A percentile compares a stretch with the other conserved stretches of the same genome.
phyloP scores from a whole-genome alignment of 2,797 vertebrate species.

The Coluber constrictor region DNA sequence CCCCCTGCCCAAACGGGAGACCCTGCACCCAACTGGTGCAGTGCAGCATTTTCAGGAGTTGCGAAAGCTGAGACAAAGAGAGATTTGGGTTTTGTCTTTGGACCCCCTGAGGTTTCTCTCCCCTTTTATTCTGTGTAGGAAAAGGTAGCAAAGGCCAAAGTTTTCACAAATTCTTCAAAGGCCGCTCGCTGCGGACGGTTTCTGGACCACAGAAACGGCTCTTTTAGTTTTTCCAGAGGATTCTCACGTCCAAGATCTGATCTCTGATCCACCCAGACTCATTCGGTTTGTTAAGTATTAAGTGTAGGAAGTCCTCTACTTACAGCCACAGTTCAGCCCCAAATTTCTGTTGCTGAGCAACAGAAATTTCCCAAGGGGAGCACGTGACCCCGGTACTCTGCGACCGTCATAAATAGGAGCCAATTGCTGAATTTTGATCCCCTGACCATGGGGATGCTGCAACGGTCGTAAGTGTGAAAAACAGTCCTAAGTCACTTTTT shows the following conservation, averaged over 20 bases:
- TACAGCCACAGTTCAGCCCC: too few species aligned
- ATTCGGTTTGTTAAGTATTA: background rate
- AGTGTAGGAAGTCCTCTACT: too few species aligned
- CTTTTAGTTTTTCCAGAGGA: background rate
- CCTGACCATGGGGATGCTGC: too few species aligned
- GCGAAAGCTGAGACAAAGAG: background rate
- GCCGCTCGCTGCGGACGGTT: background rate
- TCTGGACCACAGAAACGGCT: background rate
- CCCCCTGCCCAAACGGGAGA: too few species aligned
- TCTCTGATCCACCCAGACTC: background rate
- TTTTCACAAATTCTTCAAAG: background rate
- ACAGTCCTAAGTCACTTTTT: too few species aligned
- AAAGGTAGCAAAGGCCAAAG: background rate
- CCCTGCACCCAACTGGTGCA: too few species aligned
- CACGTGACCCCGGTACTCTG: too few species aligned
- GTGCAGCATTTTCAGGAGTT: background rate
- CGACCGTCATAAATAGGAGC: too few species aligned
- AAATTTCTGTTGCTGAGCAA: too few species aligned
- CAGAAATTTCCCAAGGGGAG: too few species aligned
- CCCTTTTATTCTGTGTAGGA: background rate
- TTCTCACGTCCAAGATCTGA: background rate
- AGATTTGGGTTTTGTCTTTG: background rate
- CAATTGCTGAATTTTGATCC: too few species aligned
- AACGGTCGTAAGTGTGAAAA: too few species aligned
- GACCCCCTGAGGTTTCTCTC: background rate